These are phyloP conservation scores for Gambusia holbrooki DNA, from an alignment of 2,113 vertebrate species.

Conservation along the genomic window DNA sequence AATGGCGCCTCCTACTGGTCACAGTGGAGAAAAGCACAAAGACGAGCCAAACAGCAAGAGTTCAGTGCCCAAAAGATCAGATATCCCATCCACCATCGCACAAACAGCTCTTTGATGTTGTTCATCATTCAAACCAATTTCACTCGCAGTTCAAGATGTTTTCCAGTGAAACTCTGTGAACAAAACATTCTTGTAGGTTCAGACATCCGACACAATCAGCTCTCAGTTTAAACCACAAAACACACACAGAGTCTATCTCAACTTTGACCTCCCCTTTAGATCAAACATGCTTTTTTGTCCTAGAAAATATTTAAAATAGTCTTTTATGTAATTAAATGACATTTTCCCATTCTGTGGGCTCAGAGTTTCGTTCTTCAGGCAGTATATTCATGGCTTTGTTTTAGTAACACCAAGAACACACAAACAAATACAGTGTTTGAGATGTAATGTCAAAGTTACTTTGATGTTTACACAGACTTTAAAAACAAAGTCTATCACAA, in stretches of 20 bases:
- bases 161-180: constrained; percentile 43
- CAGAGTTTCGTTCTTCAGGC: neutral
- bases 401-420: too few relatives aligned
- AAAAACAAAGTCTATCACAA: neutral
- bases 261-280: neutral
- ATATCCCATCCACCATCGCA: constrained; percentile 1
- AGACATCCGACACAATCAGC: constrained; percentile 32
- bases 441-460: too few relatives aligned
- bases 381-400: neutral
- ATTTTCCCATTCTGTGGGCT: neutral
- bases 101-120: constrained; percentile 11
- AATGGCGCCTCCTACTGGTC: constrained; percentile 58
- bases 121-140: neutral
- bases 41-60: neutral
- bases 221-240: constrained; percentile 37
- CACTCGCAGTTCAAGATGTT: constrained; percentile 6
- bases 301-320: neutral
- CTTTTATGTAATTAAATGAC: neutral
- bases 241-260: constrained; percentile 31
- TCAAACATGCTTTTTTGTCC: neutral
- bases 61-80: neutral
- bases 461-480: too few relatives aligned
- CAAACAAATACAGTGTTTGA: too few relatives aligned
- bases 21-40: constrained; percentile 22
- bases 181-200: constrained; percentile 21